Percentiles rank a stretch among this genome's conserved stretches.
These are phyloP conservation scores for Phyllostomus discolor DNA, from an alignment of 2,113 vertebrate species.

Conservation along the genomic window DNA sequence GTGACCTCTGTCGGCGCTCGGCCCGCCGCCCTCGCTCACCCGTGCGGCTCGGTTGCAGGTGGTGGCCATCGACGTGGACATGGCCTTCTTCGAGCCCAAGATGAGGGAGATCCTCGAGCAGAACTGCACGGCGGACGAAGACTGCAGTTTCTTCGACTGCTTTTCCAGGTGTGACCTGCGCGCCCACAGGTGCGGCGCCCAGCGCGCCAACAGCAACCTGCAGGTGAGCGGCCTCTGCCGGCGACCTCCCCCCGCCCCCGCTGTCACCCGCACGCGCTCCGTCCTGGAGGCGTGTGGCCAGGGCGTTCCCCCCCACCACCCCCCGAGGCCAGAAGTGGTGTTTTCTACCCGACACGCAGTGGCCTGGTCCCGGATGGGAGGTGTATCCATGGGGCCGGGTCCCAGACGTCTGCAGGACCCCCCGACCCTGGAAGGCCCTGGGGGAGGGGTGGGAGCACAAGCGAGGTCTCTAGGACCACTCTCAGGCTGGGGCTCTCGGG, in stretches of 20 bases:
- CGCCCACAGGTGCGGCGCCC: conserved; percentile 84
- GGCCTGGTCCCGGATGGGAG: background rate
- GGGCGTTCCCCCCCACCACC: too few relatives aligned
- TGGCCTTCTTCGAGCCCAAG: conserved; percentile 99
- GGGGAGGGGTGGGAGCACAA: background rate
- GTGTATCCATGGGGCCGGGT: background rate
- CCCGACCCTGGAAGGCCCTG: too few relatives aligned
- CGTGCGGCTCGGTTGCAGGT: conserved; percentile 83
- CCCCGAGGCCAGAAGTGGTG: background rate
- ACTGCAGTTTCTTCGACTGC: conserved; percentile 98
- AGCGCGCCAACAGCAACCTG: conserved; percentile 92
- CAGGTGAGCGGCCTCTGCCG: conserved; percentile 82
- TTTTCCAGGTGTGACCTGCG: conserved; percentile 88
- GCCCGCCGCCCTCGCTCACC: background rate
- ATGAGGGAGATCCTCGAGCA: conserved; percentile 96
- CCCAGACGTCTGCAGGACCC: rapidly evolving
- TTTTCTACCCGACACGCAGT: rapidly evolving
- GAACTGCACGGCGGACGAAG: conserved; percentile 93
- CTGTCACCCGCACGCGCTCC: background rate
- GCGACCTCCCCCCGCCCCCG: background rate
- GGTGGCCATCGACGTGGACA: conserved; percentile 97
- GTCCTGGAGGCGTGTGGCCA: background rate
- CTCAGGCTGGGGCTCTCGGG: rapidly evolving
- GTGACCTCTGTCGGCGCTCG: rapidly evolving
- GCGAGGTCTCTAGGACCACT: background rate